phyloP scores from a whole-genome alignment of 92 coral and sea anemone genomes.

The Zoanthus sansibaricus region DNA sequence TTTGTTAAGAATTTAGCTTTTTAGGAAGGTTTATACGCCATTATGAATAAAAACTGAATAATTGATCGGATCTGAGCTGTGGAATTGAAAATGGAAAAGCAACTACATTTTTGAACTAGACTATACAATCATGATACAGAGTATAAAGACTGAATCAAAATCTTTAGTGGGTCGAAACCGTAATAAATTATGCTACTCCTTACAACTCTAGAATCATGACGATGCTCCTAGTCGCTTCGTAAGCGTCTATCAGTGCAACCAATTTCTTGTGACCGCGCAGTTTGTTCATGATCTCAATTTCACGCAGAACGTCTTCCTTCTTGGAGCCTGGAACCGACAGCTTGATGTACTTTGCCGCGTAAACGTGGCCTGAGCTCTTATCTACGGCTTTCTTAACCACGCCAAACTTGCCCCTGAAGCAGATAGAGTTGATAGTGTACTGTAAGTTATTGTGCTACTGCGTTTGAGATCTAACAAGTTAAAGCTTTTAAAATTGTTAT shows the following conservation, averaged over 20 bases:
- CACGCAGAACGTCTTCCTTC: constrained; percentile 87
- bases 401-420: constrained; percentile 90
- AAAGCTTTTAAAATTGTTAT: too few species aligned
- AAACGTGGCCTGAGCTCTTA: constrained; percentile 62
- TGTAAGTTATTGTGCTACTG: too few species aligned
- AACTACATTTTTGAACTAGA: too few species aligned
- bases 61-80: too few species aligned
- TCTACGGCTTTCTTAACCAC: constrained; percentile 89
- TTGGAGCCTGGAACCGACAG: constrained; percentile 73
- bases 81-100: too few species aligned
- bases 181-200: constrained; percentile 28
- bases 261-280: constrained; percentile 90
- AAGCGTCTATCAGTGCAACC: constrained; percentile 92
- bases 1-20: too few species aligned
- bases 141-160: not conserved
- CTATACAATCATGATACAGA: not conserved
- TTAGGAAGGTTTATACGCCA: too few species aligned
- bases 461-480: too few species aligned
- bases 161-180: not conserved
- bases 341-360: constrained; percentile 93
- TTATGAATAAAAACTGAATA: too few species aligned
- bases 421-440: not conserved
- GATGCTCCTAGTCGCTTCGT: constrained; percentile 72
- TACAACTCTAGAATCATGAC: constrained; percentile 96
- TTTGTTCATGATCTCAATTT: constrained; percentile 93